Percentiles rank a stretch among this genome's conserved stretches.
These are phyloP conservation scores for Nannobrachium achirus DNA, from an alignment of 2,113 vertebrate species.

Conservation along the genomic window DNA sequence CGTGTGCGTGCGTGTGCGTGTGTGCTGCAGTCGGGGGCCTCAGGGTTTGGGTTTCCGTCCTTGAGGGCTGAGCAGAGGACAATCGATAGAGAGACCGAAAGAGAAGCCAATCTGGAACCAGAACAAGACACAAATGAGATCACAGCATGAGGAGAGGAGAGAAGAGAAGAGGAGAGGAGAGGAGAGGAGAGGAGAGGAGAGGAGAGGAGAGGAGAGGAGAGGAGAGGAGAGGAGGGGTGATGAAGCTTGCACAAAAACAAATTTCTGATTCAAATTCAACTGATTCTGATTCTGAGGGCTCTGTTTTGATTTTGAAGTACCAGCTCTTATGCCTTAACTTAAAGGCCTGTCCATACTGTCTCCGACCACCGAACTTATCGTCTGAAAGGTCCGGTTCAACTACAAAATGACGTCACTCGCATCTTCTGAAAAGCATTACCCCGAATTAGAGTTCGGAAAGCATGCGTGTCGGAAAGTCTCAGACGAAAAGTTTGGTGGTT, in stretches of 20 bases:
- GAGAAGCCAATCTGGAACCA: constrained; percentile 72
- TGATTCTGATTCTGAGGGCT: no score
- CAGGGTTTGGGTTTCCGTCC: constrained; percentile 78
- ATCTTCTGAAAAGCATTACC: no score
- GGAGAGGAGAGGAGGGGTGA: not conserved
- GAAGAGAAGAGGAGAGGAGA: not conserved
- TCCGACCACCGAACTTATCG: no score
- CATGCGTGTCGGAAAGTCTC: no score
- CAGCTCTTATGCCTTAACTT: no score
- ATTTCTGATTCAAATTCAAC: no score
- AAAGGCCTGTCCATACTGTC: no score
- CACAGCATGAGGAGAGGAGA: constrained; percentile 56
- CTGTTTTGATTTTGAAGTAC: no score
- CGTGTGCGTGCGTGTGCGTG: not conserved
- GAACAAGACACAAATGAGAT: constrained; percentile 78
- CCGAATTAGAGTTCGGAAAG: no score
- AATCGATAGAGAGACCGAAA: constrained; percentile 79
- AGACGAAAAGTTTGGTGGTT: no score
- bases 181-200: not conserved
- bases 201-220: not conserved
- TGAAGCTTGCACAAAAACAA: not conserved
- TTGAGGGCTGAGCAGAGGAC: constrained; percentile 74
- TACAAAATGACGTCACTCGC: no score
- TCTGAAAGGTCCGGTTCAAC: no score
- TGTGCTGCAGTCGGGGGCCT: constrained; percentile 61